A percentile compares a stretch with the other conserved stretches of the same genome.
Evolutionary conservation across 1,140 invertebrate species (phyloP).

Genomic region (Drosophila lacteicornis): DNA sequence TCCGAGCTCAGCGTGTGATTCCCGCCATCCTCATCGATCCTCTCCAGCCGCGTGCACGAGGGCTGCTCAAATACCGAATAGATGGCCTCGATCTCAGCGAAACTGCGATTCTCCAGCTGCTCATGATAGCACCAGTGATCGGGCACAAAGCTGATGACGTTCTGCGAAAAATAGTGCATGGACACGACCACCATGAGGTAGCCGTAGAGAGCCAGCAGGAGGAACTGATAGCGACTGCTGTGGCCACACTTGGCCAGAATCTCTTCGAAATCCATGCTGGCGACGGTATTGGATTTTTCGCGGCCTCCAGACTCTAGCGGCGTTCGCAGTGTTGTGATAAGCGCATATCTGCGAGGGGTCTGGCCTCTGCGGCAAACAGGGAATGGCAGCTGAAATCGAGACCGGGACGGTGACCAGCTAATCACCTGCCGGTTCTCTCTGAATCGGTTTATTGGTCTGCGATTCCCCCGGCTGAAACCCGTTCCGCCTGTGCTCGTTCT

Average conservation of each 20-base stretch:
- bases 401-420: conserved; percentile 4
- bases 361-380: conserved; percentile 26
- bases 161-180: conserved; percentile 87
- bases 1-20: conserved; percentile 55
- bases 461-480: conserved; percentile 45
- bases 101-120: conserved; percentile 65
- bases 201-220: conserved; percentile 85
- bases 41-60: conserved; percentile 61
- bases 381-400: not conserved
- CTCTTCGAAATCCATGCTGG: conserved; percentile 86
- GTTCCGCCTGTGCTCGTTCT: conserved; percentile 50
- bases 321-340: conserved; percentile 42
- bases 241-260: conserved; percentile 87
- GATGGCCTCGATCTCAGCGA: conserved; percentile 53
- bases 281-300: conserved; percentile 14
- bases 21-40: conserved; percentile 25
- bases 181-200: conserved; percentile 79
- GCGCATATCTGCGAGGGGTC: conserved; percentile 24
- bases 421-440: conserved; percentile 18
- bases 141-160: conserved; percentile 86
- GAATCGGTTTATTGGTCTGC: conserved; percentile 40
- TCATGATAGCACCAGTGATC: conserved; percentile 84
- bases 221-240: conserved; percentile 87
- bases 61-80: conserved; percentile 58
- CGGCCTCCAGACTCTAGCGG: not conserved